phyloP scores from a whole-genome alignment of 2,888 invertebrate genomes.

The Coenonympha arcania region DNA sequence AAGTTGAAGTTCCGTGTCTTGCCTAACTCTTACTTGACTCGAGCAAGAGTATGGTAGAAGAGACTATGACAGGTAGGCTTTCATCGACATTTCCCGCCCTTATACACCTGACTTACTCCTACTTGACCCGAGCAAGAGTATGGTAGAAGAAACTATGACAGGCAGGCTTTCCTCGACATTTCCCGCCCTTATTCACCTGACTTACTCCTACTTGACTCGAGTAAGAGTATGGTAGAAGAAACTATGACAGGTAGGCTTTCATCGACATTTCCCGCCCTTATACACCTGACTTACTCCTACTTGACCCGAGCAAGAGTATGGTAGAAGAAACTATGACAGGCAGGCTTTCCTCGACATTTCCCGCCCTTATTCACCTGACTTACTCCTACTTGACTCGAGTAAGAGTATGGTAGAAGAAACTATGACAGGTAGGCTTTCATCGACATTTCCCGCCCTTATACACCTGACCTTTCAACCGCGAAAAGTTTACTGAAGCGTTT shows the following conservation, averaged over 20 bases:
- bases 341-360: conserved; percentile 61
- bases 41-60: conserved; percentile 38
- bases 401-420: too few species aligned
- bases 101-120: conserved; percentile 66
- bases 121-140: conserved; percentile 32
- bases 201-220: neutral
- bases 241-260: conserved; percentile 46
- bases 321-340: conserved; percentile 36
- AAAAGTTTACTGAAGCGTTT: conserved; percentile 69
- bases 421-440: conserved; percentile 57
- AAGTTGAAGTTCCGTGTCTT: neutral
- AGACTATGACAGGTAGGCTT: conserved; percentile 42
- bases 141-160: conserved; percentile 36
- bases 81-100: conserved; percentile 67
- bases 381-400: neutral
- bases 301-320: conserved; percentile 35
- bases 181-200: conserved; percentile 63
- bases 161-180: conserved; percentile 58
- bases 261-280: conserved; percentile 68
- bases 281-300: neutral
- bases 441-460: conserved; percentile 69
- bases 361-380: conserved; percentile 61
- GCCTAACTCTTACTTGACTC: neutral
- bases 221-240: conserved; percentile 39
- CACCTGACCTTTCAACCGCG: conserved; percentile 71